phyloP scores from a whole-genome alignment of 2,797 vertebrate genomes.

The Oreochromis grahami region DNA sequence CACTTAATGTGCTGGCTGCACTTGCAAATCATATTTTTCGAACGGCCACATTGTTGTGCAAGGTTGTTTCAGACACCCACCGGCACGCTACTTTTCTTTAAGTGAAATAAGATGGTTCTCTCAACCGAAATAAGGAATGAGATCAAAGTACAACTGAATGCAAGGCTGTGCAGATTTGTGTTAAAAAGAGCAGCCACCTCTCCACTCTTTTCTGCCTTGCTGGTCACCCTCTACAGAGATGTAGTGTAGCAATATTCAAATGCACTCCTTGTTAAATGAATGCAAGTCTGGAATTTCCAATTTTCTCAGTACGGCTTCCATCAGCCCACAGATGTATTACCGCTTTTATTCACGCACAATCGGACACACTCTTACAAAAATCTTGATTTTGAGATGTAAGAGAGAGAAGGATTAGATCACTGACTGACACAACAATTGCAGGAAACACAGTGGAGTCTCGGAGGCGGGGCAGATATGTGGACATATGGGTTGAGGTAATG shows the following conservation, averaged over 20 bases:
- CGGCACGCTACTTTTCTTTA: constrained; percentile 1
- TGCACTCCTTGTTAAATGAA: constrained; percentile 8
- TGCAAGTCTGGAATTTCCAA: constrained; percentile 10
- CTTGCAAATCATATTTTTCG: neutral
- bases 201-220: constrained; percentile 16
- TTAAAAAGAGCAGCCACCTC: neutral
- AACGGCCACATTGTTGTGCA: neutral
- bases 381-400: constrained; percentile 16
- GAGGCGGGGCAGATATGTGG: constrained; percentile 58
- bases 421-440: constrained; percentile 66
- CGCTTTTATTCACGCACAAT: constrained; percentile 40
- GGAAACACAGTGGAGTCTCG: constrained; percentile 58
- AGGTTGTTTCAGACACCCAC: neutral
- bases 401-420: constrained; percentile 40
- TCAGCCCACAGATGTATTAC: constrained; percentile 14
- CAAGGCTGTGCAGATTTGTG: constrained; percentile 16
- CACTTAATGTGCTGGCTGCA: neutral
- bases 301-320: constrained; percentile 6
- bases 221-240: constrained; percentile 9
- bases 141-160: constrained; percentile 22
- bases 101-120: neutral
- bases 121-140: neutral
- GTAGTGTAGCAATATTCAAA: constrained; percentile 21
- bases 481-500: constrained; percentile 71
- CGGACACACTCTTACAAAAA: constrained; percentile 12